phyloP scores from a whole-genome alignment of 2,888 invertebrate genomes.

The Acleris laterana region DNA sequence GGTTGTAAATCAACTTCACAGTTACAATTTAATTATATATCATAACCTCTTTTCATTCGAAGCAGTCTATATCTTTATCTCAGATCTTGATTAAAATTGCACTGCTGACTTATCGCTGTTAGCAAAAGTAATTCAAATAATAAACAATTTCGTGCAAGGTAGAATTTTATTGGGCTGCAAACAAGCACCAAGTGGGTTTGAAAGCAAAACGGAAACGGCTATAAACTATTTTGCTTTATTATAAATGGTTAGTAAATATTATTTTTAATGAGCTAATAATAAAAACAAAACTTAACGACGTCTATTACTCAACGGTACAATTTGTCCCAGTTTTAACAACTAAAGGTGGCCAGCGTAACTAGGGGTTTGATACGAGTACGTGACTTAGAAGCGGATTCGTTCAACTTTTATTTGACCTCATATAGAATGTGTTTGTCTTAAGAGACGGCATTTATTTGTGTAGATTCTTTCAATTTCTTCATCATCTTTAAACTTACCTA shows the following conservation, averaged over 20 bases:
- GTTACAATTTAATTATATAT: constrained; percentile 1
- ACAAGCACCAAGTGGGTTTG: constrained; percentile 24
- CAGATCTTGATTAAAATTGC: constrained; percentile 12
- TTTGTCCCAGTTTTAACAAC: constrained; percentile 49
- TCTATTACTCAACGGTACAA: constrained; percentile 42
- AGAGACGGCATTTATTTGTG: constrained; percentile 1
- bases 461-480: background rate
- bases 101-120: constrained; percentile 8
- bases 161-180: constrained; percentile 22
- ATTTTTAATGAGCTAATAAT: constrained; percentile 55
- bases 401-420: constrained; percentile 28
- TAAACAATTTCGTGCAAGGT: constrained; percentile 19
- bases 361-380: constrained; percentile 34
- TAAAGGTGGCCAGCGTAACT: constrained; percentile 22
- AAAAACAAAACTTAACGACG: constrained; percentile 49
- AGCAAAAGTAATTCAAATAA: constrained; percentile 10
- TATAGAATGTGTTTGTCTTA: constrained; percentile 6
- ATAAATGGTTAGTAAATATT: constrained; percentile 43
- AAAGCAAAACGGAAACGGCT: constrained; percentile 41
- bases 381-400: constrained; percentile 27
- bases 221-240: constrained; percentile 57
- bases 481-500: background rate
- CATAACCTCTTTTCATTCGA: constrained; percentile 3
- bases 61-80: constrained; percentile 3
- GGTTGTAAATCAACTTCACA: background rate